phyloP scores from a whole-genome alignment of 2,113 vertebrate genomes.

The Ammospiza nelsoni region DNA sequence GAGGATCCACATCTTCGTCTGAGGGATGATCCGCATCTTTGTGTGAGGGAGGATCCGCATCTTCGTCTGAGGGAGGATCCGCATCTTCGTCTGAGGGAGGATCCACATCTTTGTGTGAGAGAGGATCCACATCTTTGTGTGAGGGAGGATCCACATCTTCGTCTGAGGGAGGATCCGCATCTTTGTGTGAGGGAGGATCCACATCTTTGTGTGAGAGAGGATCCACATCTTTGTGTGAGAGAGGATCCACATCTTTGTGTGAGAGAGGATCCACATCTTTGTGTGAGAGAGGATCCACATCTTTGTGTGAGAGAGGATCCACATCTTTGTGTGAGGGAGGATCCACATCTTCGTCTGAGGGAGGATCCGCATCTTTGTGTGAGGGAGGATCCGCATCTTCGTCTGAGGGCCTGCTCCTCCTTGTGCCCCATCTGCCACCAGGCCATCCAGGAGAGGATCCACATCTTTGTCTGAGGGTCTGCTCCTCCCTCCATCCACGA shows the following conservation, averaged over 20 bases:
- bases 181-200: background rate
- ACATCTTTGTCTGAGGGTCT: too few species aligned
- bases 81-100: too few species aligned
- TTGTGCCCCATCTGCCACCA: slow-evolving; percentile 90
- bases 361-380: slow-evolving; percentile 78
- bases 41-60: slow-evolving; percentile 82
- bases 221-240: slow-evolving; percentile 86
- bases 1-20: slow-evolving; percentile 91
- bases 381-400: background rate
- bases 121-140: too few species aligned
- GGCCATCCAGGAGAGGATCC: slow-evolving; percentile 91
- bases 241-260: slow-evolving; percentile 91
- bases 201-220: slow-evolving; percentile 22
- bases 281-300: too few species aligned
- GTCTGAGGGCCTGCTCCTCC: too few species aligned
- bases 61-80: slow-evolving; percentile 69
- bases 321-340: too few species aligned
- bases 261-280: too few species aligned
- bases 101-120: too few species aligned
- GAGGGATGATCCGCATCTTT: background rate
- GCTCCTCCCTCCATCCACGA: too few species aligned
- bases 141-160: too few species aligned
- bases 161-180: too few species aligned
- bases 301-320: too few species aligned
- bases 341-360: background rate